Base-by-base conservation (phyloP, 2,888 invertebrate species). In the Beris morrisii region DNA sequence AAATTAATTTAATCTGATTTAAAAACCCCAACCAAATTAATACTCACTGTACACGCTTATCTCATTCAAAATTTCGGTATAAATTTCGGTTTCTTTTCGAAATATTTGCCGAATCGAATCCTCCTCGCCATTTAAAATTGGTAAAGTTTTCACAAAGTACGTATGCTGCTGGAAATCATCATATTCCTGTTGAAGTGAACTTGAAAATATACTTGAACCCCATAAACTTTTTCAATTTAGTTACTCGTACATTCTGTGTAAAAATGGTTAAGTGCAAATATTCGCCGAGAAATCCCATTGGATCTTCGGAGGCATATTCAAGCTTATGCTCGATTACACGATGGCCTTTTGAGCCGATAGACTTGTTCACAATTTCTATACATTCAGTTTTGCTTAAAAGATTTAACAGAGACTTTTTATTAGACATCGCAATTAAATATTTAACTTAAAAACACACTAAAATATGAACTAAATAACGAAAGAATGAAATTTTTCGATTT, bases 61-160 rank as follows among this genome's bases (percentile, higher is more conserved):
- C 55, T 76, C 72, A 4, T 75, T 74, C 32, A 79, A 69, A 13
- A 78, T 69, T n/a, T 73, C 56, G 0, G 43, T 66, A 28, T 78
- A 78, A 5, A 79, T 68, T 0, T 64, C 48, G 0, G 73, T 66
- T 57, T 78, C 79, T 59, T 64, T 67, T n/a, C 32, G 28, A 43
- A 67, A 67, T 15, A 67, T 64, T 6, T 30, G 5, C 31, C 31
- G 6, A 28, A 67, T 52, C 1, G 61, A 11, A 5, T 50, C 43
- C 28, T 61, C 50, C 22, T 61, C 61, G 38, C 61, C 61, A 4
- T 38, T 15, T 11, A 61, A 15, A 50, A 22, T 11, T 12, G 61
- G 61, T 11, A 50, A 22, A 3, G 61, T 32, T 52, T 61, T 61
- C 6, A 61, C 61, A 22, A 61, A 61, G 9, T 61, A 61, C 2